Base-by-base conservation (phyloP, 1,140 invertebrate species). In the Eulimnadia texana region DNA sequence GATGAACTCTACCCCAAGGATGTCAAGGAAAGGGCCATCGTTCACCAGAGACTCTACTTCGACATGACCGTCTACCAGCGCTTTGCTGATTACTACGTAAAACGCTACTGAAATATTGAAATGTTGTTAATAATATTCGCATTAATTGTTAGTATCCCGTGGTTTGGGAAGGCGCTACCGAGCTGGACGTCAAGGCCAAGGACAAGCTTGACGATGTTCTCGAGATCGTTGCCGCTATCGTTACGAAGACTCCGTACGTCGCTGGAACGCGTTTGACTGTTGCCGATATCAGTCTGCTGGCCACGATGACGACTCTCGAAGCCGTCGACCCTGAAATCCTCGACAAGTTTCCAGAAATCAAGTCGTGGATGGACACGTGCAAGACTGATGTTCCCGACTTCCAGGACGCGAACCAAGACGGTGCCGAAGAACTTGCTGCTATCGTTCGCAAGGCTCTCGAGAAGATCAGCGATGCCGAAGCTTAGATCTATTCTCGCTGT, bases 11-110 rank as follows among this genome's bases (percentile, higher is more conserved):
- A 22, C 86, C 84, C 70, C 85, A 84, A 79, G 66, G 79, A 83
- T 64, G 74, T 79, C 0, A 79, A 82, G 66, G 70, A 80, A 64
- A 77, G 84, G 55, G 86, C 84, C 3, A 0, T 85, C 0, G 78
- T 90, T 9, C 81, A 90, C 69, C 81, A 84, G 66, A 75, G 84
- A 63, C 72, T 90, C 29, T 82, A 82, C 67, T 90, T 90, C 70
- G 85, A 89, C 67, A 70, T 81, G 64, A 78, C 76, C 23, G 68
- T 87, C 10, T 84, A 79, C 70, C 74, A 79, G 58, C 71, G 78
- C 64, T 82, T 84, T 61, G 70, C 68, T 19, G 80, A 84, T 28
- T 81, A 81, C 66, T 81, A 78, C 63, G 81, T 83, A 72, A 76
- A 42, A 42, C 33, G 33, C 33, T 42, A 42, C 33, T 42, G 33